phyloP scores from a whole-genome alignment of 2,888 invertebrate species.

The Drosophila sordidula region DNA sequence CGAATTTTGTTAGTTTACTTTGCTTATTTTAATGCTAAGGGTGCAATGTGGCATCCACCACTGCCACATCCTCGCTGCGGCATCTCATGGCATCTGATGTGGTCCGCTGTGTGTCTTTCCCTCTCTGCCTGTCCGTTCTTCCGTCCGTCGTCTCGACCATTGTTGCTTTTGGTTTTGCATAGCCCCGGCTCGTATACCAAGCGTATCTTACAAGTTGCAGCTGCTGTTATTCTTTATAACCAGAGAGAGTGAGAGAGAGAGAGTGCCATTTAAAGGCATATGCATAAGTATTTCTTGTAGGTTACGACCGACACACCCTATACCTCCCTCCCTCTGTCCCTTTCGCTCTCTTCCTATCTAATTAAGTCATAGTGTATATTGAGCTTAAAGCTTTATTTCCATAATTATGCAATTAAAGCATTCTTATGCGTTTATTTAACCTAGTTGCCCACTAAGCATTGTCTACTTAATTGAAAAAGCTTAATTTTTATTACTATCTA shows the following conservation, averaged over 20 bases:
- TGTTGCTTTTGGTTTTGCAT: constrained; percentile 76
- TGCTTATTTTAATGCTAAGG: constrained; percentile 72
- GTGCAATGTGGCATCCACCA: constrained; percentile 15
- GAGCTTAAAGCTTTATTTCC: not conserved
- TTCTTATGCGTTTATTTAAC: not conserved
- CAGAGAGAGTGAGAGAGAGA: not conserved
- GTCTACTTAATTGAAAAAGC: not conserved
- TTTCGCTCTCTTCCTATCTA: not conserved
- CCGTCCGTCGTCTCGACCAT: constrained; percentile 15
- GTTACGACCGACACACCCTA: not conserved
- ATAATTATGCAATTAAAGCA: not conserved
- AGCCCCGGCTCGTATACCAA: constrained; percentile 32
- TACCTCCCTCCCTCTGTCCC: not conserved
- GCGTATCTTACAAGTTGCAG: constrained; percentile 71
- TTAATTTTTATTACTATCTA: not conserved
- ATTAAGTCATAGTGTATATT: constrained; percentile 9
- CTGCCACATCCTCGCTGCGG: constrained; percentile 16
- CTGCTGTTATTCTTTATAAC: constrained; percentile 57
- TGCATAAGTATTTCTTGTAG: not conserved
- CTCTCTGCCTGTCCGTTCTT: constrained; percentile 2
- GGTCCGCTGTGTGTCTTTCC: constrained; percentile 28
- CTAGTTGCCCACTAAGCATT: not conserved
- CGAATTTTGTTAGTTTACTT: constrained; percentile 80
- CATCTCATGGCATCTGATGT: constrained; percentile 27
- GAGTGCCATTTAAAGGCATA: not conserved